Percentiles rank a stretch among this genome's conserved stretches.
Conservation (phyloP, 2,113 vertebrate species). For the Bos indicus region DNA sequence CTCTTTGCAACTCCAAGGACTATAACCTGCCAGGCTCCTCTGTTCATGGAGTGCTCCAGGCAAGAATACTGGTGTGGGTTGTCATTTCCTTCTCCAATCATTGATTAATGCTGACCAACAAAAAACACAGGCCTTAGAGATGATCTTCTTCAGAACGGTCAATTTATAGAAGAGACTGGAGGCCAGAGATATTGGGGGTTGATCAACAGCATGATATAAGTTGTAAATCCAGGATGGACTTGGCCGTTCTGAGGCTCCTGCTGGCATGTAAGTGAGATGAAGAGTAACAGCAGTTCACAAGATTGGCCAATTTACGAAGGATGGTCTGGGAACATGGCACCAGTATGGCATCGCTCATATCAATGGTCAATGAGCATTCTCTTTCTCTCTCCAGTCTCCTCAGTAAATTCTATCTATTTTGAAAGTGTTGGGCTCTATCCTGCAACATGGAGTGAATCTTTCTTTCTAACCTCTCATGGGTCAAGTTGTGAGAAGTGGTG, state of each 20-base stretch:
- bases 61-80: background rate
- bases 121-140: background rate
- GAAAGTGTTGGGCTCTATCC: background rate
- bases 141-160: background rate
- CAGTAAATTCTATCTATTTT: background rate
- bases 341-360: background rate
- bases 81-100: background rate
- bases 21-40: background rate
- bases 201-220: background rate
- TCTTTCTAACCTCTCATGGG: background rate
- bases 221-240: background rate
- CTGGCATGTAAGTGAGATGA: no score
- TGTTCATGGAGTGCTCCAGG: background rate
- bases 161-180: background rate
- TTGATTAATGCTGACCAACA: no score
- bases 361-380: background rate
- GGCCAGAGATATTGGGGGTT: no score
- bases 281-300: background rate
- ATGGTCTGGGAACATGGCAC: background rate
- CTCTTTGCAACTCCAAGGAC: background rate
- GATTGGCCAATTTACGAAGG: no score
- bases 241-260: no score
- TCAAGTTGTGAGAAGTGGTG: background rate
- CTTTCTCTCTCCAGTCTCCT: background rate
- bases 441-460: background rate